Base-by-base conservation (phyloP, 1,140 invertebrate genomes). In the Drusus annulatus region DNA sequence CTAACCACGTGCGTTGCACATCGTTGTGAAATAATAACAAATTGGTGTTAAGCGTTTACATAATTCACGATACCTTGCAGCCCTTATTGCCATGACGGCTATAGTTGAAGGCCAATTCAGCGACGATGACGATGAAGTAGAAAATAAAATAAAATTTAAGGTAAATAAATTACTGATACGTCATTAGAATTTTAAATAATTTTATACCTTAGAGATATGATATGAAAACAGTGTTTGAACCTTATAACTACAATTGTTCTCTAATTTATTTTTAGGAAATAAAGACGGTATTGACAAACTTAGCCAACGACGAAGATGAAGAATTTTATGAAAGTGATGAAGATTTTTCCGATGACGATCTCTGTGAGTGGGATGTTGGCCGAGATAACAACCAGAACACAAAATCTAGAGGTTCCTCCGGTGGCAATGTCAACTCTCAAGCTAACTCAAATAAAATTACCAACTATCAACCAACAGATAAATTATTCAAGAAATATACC, bases 381-480 rank as follows among this genome's bases (percentile, higher is more conserved):
- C 73, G 68, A 13, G 56, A 79, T 21, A 36, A 76, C 3, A 80
- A 79, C 45, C 8, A 78, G 76, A 83, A 51, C 25, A 71, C 21
- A n/a, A 78, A 80, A 68, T 51, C 79, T 16, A 68, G 15, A 36
- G 81, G 10, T 31, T 85, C 63, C 87, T 87, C 79, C 82, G 85
- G 21, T 84, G 86, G 76, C 36, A 85, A 6, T 75, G 54, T 75
- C 10, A 90, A 90, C 76, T 69, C 93, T 86, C 94, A 94, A 87
- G 87, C 86, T 58, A 84, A 89, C 16, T 92, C 92, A n/a, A 93
- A 91, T 36, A 94, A 93, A 88, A 80, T 94, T 15, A 90, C 86
- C n/a, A 91, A 90, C 80, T 97, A 92, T 86, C 96, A 97, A 86
- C 95, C 96, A 3, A 90, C 90, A 62, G 95, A 97, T 58, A 97